These are phyloP conservation scores for Stomatorhinus walkeri DNA, from an alignment of 2,797 vertebrate species.

Conservation along the genomic window DNA sequence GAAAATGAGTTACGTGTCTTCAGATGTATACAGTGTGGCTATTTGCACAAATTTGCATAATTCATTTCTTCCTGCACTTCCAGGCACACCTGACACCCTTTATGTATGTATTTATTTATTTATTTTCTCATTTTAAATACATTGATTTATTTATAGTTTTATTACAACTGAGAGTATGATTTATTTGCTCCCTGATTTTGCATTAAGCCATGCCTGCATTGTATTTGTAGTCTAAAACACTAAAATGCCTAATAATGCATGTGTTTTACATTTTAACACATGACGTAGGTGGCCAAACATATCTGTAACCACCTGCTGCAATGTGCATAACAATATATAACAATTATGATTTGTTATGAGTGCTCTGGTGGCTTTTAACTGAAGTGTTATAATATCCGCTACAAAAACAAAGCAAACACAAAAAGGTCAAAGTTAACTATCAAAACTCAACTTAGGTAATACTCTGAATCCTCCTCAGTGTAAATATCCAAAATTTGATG, in stretches of 20 bases:
- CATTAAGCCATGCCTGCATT: background rate
- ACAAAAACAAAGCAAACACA: background rate
- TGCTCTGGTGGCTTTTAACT: background rate
- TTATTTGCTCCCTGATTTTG: background rate
- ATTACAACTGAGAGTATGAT: background rate
- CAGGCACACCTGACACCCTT: background rate
- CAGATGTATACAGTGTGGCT: background rate
- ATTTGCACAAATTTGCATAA: conserved; percentile 8
- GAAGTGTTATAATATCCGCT: background rate
- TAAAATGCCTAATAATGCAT: background rate
- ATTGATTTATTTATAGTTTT: conserved; percentile 1
- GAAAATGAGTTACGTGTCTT: background rate
- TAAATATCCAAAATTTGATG: background rate
- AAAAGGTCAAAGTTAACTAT: background rate
- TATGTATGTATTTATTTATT: background rate
- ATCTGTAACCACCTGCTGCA: background rate
- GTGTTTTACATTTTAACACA: background rate
- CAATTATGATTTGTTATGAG: background rate
- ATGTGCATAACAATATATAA: background rate
- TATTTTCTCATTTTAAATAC: background rate
- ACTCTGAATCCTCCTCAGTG: background rate
- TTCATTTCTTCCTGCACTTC: background rate
- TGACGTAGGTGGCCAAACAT: background rate
- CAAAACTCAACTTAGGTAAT: background rate
- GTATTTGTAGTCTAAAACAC: background rate